Conservation (phyloP, 2,113 vertebrate species). For the Verasper variegatus region DNA sequence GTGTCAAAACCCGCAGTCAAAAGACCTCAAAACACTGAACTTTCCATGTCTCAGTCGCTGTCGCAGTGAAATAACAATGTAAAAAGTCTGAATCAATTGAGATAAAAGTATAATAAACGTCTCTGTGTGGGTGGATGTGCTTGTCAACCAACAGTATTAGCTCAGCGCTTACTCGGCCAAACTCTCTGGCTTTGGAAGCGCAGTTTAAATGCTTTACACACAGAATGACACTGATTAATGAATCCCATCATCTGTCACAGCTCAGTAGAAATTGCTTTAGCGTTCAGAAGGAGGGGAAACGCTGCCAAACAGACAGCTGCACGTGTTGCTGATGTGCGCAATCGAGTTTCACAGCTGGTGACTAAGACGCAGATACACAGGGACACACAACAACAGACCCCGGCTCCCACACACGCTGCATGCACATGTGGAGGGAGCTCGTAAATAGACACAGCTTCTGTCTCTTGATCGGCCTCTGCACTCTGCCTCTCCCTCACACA, state of each 20-base stretch:
- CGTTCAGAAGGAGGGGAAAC: slow-evolving; percentile 59
- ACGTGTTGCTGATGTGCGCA: slow-evolving; percentile 51
- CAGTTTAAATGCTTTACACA: slow-evolving; percentile 64
- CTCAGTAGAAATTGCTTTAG: slow-evolving; percentile 71
- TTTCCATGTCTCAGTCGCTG: neutral
- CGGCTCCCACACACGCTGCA: slow-evolving; percentile 6
- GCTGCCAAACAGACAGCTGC: slow-evolving; percentile 76
- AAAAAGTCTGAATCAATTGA: slow-evolving; percentile 14
- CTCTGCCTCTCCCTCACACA: slow-evolving; percentile 11
- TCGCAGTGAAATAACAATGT: neutral
- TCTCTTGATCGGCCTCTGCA: slow-evolving; percentile 51
- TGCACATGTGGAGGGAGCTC: slow-evolving; percentile 57
- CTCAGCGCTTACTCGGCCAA: slow-evolving; percentile 50
- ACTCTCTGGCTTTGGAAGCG: slow-evolving; percentile 58
- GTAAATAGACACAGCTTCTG: slow-evolving; percentile 26
- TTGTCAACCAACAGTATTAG: slow-evolving; percentile 45
- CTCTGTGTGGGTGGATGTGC: slow-evolving; percentile 16
- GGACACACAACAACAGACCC: slow-evolving; percentile 38
- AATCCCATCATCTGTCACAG: slow-evolving; percentile 75
- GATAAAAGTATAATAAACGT: slow-evolving; percentile 4
- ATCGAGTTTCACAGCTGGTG: slow-evolving; percentile 73
- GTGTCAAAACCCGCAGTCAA: too few species aligned
- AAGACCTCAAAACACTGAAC: neutral
- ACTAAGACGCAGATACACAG: slow-evolving; percentile 48
- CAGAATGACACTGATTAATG: slow-evolving; percentile 74